phyloP scores from a whole-genome alignment of 1,140 invertebrate genomes.

The Drosophila bipectinata region DNA sequence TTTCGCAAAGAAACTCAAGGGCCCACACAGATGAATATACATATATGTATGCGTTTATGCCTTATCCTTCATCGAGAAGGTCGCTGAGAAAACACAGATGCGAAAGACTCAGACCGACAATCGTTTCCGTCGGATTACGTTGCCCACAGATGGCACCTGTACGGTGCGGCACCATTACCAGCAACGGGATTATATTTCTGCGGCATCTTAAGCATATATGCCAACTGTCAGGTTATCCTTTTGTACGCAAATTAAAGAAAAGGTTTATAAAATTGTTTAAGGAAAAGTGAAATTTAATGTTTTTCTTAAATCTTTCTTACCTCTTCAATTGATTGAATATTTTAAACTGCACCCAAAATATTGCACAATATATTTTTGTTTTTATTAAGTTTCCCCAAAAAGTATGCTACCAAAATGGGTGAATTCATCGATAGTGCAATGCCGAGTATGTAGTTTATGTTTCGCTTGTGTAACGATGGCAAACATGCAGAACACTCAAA shows the following conservation, averaged over 20 bases:
- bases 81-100: conserved; percentile 48
- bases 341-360: too few species aligned
- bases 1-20: too few species aligned
- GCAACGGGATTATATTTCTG: neutral
- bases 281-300: neutral
- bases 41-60: conserved; percentile 16
- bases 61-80: conserved; percentile 17
- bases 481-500: conserved; percentile 1
- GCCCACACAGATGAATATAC: conserved; percentile 24
- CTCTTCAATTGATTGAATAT: too few species aligned
- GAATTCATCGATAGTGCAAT: conserved; percentile 11
- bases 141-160: conserved; percentile 19
- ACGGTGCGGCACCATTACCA: conserved; percentile 12
- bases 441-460: conserved; percentile 15
- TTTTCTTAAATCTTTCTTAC: neutral
- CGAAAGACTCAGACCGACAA: conserved; percentile 8
- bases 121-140: conserved; percentile 38
- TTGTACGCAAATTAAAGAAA: neutral
- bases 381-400: neutral
- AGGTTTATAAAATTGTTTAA: neutral
- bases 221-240: neutral
- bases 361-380: neutral
- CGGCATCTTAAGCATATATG: neutral
- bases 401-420: conserved; percentile 19
- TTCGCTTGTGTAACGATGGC: conserved; percentile 4